phyloP scores from a whole-genome alignment of 2,113 vertebrate genomes.

The Tichodroma muraria region DNA sequence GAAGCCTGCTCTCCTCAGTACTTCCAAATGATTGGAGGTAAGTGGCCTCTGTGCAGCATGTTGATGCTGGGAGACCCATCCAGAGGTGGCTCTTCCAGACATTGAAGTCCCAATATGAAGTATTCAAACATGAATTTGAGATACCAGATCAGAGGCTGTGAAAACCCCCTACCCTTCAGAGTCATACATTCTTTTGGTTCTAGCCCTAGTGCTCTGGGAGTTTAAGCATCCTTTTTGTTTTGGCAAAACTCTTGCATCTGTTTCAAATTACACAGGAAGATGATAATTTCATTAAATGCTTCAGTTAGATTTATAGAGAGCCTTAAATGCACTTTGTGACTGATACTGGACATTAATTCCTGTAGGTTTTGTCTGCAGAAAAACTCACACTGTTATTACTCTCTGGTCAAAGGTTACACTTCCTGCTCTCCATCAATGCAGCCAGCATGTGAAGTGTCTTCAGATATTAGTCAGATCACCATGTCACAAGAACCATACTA shows the following conservation, averaged over 20 bases:
- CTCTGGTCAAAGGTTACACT: conserved; percentile 71
- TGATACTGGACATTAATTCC: conserved; percentile 62
- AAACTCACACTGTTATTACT: conserved; percentile 59
- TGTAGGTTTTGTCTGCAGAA: conserved; percentile 57
- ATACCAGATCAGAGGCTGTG: background rate
- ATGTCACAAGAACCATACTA: conserved; percentile 10
- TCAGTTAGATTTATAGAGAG: conserved; percentile 67
- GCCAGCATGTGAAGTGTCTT: conserved; percentile 56
- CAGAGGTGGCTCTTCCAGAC: background rate
- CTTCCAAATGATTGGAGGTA: background rate
- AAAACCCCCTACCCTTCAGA: background rate
- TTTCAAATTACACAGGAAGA: conserved; percentile 69
- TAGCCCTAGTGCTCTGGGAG: background rate
- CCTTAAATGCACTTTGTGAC: conserved; percentile 63
- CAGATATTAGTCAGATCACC: conserved; percentile 63
- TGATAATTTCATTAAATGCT: conserved; percentile 68
- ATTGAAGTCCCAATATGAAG: background rate
- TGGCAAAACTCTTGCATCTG: background rate
- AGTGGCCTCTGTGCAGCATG: background rate
- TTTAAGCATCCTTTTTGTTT: background rate
- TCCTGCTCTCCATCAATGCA: conserved; percentile 68
- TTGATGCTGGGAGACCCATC: background rate
- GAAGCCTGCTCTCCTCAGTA: background rate
- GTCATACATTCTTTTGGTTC: background rate
- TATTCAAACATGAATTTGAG: background rate